phyloP scores from a whole-genome alignment of 2,888 invertebrate species.

The Pomacea canaliculata region DNA sequence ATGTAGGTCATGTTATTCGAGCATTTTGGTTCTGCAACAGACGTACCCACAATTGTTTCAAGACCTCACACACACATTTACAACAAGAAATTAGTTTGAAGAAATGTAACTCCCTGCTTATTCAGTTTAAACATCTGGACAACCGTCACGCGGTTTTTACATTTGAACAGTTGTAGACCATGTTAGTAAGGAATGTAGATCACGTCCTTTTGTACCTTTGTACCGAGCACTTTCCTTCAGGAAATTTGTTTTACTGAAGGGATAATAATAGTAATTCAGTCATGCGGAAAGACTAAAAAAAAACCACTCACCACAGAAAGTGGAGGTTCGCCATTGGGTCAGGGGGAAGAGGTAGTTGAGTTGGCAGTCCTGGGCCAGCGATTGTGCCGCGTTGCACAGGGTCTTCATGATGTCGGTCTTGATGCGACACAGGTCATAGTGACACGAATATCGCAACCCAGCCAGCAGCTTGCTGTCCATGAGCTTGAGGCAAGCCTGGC shows the following conservation, averaged over 20 bases:
- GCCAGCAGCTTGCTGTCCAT: not conserved
- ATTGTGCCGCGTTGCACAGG: not conserved
- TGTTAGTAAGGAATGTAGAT: too few relatives aligned
- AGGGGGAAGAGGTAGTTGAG: not conserved
- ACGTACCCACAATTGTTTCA: not conserved
- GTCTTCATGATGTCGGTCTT: not conserved
- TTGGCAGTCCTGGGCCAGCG: not conserved
- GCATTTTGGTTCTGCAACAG: conserved; percentile 34
- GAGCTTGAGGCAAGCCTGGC: not conserved
- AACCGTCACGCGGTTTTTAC: too few relatives aligned
- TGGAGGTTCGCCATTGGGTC: not conserved
- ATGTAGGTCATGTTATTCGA: conserved; percentile 43
- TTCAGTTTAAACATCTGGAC: too few relatives aligned
- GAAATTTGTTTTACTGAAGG: too few relatives aligned
- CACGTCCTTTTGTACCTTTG: too few relatives aligned
- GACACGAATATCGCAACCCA: not conserved
- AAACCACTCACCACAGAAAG: not conserved
- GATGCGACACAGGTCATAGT: conserved; percentile 20
- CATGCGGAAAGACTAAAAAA: too few relatives aligned
- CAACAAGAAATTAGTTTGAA: too few relatives aligned
- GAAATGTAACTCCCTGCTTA: too few relatives aligned
- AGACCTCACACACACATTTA: too few relatives aligned
- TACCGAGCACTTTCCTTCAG: too few relatives aligned
- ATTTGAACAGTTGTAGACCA: too few relatives aligned
- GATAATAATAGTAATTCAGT: too few relatives aligned